Conservation (phyloP, 2,888 invertebrate genomes). For the Dryomyza anilis region DNA sequence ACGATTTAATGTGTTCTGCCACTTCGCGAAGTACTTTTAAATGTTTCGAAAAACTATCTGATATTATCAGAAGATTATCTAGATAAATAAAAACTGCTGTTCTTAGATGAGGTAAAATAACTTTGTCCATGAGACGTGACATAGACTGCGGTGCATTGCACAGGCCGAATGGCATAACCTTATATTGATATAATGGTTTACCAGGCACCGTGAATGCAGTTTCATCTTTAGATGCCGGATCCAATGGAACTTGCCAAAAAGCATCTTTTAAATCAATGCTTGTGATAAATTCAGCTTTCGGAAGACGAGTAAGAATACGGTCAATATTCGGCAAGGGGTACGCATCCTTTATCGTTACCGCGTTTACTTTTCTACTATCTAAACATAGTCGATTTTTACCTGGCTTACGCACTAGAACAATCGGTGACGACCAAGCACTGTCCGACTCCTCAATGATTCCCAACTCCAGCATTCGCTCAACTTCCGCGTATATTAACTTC, state of each 20-base stretch:
- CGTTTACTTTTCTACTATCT: conserved; percentile 43
- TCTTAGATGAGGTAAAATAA: no score
- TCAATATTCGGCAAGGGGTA: conserved; percentile 3
- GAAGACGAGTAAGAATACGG: not conserved
- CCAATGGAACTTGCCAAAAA: conserved; percentile 4
- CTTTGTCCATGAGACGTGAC: no score
- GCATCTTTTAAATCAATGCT: conserved; percentile 12
- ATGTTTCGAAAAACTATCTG: no score
- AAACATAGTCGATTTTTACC: conserved; percentile 38
- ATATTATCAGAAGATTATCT: no score
- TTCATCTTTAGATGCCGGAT: not conserved
- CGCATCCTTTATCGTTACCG: conserved; percentile 34
- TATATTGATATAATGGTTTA: conserved; percentile 5
- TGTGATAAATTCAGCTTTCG: not conserved
- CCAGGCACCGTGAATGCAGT: conserved; percentile 13
- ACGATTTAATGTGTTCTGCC: no score
- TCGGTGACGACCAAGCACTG: conserved; percentile 45
- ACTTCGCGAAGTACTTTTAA: no score
- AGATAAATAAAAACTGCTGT: no score
- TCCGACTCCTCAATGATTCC: conserved; percentile 42
- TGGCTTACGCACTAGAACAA: conserved; percentile 40
- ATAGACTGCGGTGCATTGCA: no score
- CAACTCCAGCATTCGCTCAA: conserved; percentile 43
- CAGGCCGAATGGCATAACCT: conserved; percentile 7
- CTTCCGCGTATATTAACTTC: conserved; percentile 33